Conservation (phyloP, 2,888 invertebrate genomes). For the Nephrotoma guestfalica region DNA sequence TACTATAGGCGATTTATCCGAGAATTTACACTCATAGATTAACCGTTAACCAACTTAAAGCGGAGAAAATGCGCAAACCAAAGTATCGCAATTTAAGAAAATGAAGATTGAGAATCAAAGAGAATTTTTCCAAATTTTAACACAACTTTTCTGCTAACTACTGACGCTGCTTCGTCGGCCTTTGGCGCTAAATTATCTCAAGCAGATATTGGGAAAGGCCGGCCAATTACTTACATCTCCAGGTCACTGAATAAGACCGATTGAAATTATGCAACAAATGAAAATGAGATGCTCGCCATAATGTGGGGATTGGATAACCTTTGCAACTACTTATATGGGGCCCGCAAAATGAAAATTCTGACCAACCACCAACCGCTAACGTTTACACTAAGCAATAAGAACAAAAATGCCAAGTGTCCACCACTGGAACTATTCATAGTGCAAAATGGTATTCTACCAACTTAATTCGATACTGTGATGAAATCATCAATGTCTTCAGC, state of each 20-base stretch:
- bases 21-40: too few relatives aligned
- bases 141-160: not conserved
- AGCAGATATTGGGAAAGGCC: too few relatives aligned
- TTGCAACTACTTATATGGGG: not conserved
- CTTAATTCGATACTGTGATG: not conserved
- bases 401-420: too few relatives aligned
- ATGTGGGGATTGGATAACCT: not conserved
- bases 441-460: not conserved
- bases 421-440: not conserved
- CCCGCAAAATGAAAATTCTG: not conserved
- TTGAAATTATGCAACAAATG: not conserved
- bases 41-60: too few relatives aligned
- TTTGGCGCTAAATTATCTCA: not conserved
- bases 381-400: not conserved
- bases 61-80: too few relatives aligned
- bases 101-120: too few relatives aligned
- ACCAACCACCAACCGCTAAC: not conserved
- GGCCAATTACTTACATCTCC: too few relatives aligned
- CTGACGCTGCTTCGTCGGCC: not conserved
- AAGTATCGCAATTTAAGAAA: too few relatives aligned
- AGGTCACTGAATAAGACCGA: not conserved
- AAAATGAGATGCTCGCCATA: not conserved
- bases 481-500: too few relatives aligned
- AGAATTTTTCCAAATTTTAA: too few relatives aligned
- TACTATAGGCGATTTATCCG: too few relatives aligned